Evolutionary conservation across 2,888 invertebrate genomes (phyloP).

Genomic region (Syritta pipiens): DNA sequence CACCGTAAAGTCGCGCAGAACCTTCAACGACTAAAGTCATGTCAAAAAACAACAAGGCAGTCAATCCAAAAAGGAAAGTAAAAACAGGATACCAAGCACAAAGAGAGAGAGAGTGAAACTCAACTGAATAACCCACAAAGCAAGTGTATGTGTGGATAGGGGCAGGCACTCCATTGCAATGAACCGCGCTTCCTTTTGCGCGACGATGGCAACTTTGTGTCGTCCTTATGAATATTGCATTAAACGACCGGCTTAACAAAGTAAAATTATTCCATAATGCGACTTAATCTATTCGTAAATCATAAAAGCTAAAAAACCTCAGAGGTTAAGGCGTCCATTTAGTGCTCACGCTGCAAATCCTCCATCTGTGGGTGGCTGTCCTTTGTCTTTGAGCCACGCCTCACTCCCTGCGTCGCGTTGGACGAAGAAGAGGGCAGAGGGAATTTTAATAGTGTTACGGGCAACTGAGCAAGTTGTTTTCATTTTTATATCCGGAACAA

Average conservation of each 20-base stretch:
- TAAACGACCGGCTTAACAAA: conserved; percentile 41
- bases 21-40: conserved; percentile 2
- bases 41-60: not conserved
- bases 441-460: conserved; percentile 45
- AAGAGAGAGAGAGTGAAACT: not conserved
- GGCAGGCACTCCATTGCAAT: too few relatives aligned
- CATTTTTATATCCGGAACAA: conserved; percentile 20
- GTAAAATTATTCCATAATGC: conserved; percentile 56
- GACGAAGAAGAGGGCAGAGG: not conserved
- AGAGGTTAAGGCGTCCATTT: conserved; percentile 40
- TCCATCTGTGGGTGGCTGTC: conserved; percentile 14
- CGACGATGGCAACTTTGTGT: not conserved
- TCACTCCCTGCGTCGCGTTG: too few relatives aligned
- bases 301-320: conserved; percentile 5
- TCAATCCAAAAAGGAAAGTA: not conserved
- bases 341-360: not conserved
- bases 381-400: conserved; percentile 49
- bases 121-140: too few relatives aligned
- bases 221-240: conserved; percentile 58
- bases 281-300: conserved; percentile 64
- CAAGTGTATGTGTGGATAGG: too few relatives aligned
- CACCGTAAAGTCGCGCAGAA: conserved; percentile 6
- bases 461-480: conserved; percentile 40
- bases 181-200: too few relatives aligned
- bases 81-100: not conserved